Evolutionary conservation across 2,797 vertebrate genomes (phyloP).

Genomic region (Acanthurus tractus): DNA sequence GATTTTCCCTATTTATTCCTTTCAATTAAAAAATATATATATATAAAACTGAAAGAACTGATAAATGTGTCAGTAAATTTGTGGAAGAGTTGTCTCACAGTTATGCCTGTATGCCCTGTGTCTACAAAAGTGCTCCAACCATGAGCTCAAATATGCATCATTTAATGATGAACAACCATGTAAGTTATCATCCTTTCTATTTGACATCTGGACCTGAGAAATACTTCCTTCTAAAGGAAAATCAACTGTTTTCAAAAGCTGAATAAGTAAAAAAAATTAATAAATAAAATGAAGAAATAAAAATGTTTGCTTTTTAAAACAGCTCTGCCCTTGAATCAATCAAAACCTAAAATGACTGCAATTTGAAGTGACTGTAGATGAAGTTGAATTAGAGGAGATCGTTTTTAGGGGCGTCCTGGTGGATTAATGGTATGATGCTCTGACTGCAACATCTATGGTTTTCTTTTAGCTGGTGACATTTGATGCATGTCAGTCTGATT

Average conservation of each 20-base stretch:
- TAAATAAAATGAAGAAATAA: constrained; percentile 10
- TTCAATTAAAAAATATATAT: neutral
- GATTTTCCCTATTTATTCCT: neutral
- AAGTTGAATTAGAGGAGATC: constrained; percentile 19
- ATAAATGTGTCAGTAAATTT: constrained; percentile 15
- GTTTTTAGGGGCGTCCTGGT: neutral
- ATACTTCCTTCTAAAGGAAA: constrained; percentile 64
- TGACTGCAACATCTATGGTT: constrained; percentile 8
- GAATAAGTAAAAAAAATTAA: no score
- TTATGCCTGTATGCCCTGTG: constrained; percentile 9
- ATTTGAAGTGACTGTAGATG: neutral
- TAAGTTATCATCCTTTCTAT: constrained; percentile 41
- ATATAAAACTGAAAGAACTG: neutral
- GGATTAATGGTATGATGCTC: constrained; percentile 6
- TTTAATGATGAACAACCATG: constrained; percentile 10
- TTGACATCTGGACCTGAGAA: constrained; percentile 67
- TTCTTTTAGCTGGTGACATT: neutral
- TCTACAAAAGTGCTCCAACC: constrained; percentile 39
- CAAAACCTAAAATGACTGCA: neutral
- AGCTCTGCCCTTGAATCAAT: neutral
- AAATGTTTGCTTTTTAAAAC: neutral
- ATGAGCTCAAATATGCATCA: constrained; percentile 25
- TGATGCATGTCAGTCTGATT: constrained; percentile 4
- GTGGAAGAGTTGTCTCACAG: neutral
- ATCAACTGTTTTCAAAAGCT: constrained; percentile 52